Evolutionary conservation across 2,888 invertebrate species (phyloP).

Genomic region (Drosophila subquinaria): DNA sequence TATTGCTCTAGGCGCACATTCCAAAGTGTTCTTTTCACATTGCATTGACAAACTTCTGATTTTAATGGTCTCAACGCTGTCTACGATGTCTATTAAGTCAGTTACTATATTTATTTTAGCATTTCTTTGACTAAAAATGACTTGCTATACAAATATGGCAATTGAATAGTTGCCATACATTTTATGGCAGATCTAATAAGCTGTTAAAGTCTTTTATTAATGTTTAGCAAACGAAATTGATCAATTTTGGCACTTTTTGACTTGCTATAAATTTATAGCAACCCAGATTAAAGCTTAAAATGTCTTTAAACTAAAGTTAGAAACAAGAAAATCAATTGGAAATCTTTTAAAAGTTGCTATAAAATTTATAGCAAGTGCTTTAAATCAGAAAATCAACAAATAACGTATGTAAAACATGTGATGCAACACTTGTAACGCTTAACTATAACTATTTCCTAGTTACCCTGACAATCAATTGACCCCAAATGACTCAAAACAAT

Average conservation of each 20-base stretch:
- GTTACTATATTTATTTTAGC: conserved; percentile 16
- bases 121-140: neutral
- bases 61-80: conserved; percentile 38
- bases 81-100: conserved; percentile 9
- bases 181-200: conserved; percentile 18
- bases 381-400: neutral
- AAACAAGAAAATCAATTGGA: neutral
- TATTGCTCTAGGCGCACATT: conserved; percentile 48
- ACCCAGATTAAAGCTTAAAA: neutral
- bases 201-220: no score
- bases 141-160: conserved; percentile 31
- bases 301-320: neutral
- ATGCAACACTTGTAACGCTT: conserved; percentile 2
- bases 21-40: conserved; percentile 46
- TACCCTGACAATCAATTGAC: conserved; percentile 28
- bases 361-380: conserved; percentile 19
- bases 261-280: conserved; percentile 33
- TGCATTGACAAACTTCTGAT: conserved; percentile 56
- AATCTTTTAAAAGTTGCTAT: conserved; percentile 7
- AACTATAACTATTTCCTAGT: conserved; percentile 8
- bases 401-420: neutral
- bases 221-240: neutral
- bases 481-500: conserved; percentile 20
- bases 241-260: neutral
- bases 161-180: conserved; percentile 6